Evolutionary conservation across 2,888 invertebrate genomes (phyloP).

Genomic region (Nasonia oneida): DNA sequence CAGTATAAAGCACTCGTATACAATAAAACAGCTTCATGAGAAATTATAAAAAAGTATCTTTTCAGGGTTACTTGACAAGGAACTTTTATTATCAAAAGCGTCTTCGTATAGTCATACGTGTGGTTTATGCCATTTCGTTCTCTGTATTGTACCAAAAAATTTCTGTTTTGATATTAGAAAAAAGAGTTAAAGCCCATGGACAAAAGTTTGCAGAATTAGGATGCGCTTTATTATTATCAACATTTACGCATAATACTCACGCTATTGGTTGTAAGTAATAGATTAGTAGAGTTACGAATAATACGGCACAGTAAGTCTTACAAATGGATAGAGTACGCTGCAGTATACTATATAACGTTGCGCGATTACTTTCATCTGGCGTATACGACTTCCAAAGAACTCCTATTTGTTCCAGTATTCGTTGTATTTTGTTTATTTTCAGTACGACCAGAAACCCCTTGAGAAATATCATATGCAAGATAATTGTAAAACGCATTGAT

Average conservation of each 20-base stretch:
- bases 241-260: not conserved
- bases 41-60: not conserved
- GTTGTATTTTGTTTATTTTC: not conserved
- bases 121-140: not conserved
- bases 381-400: not conserved
- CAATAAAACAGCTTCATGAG: not conserved
- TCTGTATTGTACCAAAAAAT: not conserved
- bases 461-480: no score
- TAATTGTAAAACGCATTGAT: not conserved
- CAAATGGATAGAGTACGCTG: not conserved
- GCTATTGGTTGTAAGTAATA: not conserved
- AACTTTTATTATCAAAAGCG: not conserved
- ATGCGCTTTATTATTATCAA: no score
- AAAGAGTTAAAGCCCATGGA: no score
- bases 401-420: not conserved
- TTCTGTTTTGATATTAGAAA: not conserved
- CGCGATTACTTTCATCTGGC: not conserved
- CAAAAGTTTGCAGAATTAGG: no score
- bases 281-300: not conserved
- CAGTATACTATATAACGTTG: not conserved
- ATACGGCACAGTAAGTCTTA: not conserved
- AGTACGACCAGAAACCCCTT: not conserved
- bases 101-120: conserved; percentile 6
- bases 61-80: not conserved
- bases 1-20: not conserved